These are phyloP conservation scores for Caenorhabditis plicata DNA, from an alignment of 2,888 invertebrate species.

Conservation along the genomic window DNA sequence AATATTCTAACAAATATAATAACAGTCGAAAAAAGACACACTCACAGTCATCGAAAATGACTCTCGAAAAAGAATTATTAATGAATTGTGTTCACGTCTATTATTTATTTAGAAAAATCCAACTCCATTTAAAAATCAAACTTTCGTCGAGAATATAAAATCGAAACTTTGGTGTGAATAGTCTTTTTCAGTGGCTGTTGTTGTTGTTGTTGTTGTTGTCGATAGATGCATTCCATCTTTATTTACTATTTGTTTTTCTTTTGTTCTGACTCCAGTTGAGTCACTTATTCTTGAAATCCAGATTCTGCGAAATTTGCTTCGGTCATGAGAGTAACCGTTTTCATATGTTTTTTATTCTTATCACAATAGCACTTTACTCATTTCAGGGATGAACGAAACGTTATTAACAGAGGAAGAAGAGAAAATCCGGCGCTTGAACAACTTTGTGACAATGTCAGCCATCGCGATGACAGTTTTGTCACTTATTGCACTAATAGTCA, in stretches of 20 bases:
- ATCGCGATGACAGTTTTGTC: conserved; percentile 47
- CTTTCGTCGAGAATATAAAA: background rate
- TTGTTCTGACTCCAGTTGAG: background rate
- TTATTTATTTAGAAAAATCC: no score
- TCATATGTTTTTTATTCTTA: background rate
- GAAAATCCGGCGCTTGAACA: conserved; percentile 1
- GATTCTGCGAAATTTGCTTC: background rate
- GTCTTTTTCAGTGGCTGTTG: no score
- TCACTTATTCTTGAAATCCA: background rate
- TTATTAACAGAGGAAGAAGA: conserved; percentile 3
- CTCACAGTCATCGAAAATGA: no score
- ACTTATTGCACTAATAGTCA: conserved; percentile 52
- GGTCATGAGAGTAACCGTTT: no score
- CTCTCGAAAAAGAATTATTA: no score
- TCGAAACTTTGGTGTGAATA: no score
- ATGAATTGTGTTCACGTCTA: no score
- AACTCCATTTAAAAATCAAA: background rate
- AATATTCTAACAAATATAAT: no score
- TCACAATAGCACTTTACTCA: background rate
- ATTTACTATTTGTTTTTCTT: conserved; percentile 4
- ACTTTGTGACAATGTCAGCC: conserved; percentile 32
- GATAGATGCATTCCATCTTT: conserved; percentile 7
- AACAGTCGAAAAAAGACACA: no score
- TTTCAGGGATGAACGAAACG: conserved; percentile 16
- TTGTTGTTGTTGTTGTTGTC: no score